phyloP scores from a whole-genome alignment of 2,888 invertebrate species.

The Mythimna lalbum region DNA sequence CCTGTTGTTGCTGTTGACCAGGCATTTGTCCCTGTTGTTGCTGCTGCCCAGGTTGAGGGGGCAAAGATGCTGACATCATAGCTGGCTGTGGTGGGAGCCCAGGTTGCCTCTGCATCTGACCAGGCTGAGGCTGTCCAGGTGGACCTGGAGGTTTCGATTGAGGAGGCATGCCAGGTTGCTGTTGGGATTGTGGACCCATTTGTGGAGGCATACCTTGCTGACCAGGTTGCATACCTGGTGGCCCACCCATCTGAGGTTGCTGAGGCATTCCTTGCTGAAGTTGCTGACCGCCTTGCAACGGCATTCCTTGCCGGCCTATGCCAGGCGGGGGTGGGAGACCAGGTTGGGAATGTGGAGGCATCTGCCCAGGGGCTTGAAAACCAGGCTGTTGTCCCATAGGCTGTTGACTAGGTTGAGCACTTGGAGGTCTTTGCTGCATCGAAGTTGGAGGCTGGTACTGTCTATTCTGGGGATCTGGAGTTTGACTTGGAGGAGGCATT shows the following conservation, averaged over 20 bases:
- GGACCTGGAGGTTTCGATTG: conserved; percentile 54
- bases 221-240: conserved; percentile 46
- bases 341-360: conserved; percentile 72
- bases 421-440: conserved; percentile 70
- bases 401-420: conserved; percentile 72
- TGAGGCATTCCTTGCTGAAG: conserved; percentile 65
- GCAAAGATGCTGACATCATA: conserved; percentile 43
- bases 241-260: conserved; percentile 59
- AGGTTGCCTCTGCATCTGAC: conserved; percentile 56
- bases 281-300: conserved; percentile 60
- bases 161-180: conserved; percentile 57
- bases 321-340: conserved; percentile 59
- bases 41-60: conserved; percentile 37
- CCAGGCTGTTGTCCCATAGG: conserved; percentile 63
- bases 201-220: conserved; percentile 62
- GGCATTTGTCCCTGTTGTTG: conserved; percentile 34
- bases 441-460: conserved; percentile 63
- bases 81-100: conserved; percentile 54
- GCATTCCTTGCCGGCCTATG: conserved; percentile 70
- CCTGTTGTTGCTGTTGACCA: conserved; percentile 40
- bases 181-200: conserved; percentile 54
- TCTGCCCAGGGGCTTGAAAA: conserved; percentile 62
- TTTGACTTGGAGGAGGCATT: conserved; percentile 66
- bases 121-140: conserved; percentile 62
- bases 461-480: conserved; percentile 59